Base-by-base conservation (phyloP, 23 tunicate genomes). In the Styela clava region DNA sequence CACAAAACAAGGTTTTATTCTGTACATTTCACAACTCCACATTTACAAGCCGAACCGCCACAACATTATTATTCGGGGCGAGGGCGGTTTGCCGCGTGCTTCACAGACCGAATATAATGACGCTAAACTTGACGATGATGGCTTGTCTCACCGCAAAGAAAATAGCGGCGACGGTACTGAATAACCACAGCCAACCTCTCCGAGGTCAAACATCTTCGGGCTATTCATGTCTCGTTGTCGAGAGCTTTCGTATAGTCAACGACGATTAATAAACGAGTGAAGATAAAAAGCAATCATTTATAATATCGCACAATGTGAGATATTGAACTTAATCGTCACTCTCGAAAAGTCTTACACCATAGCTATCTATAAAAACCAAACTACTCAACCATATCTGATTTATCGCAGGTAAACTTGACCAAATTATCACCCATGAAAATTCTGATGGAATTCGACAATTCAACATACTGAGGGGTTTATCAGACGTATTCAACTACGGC, bases 41-140 rank as follows among this genome's bases (percentile, higher is more conserved):
- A 7, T 5, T 7, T 5, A 44, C 12, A 44, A 7, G 56, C 56
- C 12, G 56, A 12, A 44, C 56, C 56, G 56, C 56, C 56, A 44
- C 56, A 44, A 44, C 56, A 44, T 44, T 44, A 44, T 44, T 12
- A 12, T 12, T 44, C 56, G 56, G n/a, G 56, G 56, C 56, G 56
- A 44, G 56, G 56, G 56, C 56, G 56, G 56, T 44, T 44, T 44
- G 56, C 56, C 56, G 56, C 56, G 56, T 44, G 56, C 56, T 44
- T 44, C 56, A 44, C 56, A 44, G 56, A 44, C 56, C 56, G 56
- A 44, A 44, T 44, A 44, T 44, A 44, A 44, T 44, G 56, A 44
- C 56, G 56, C 56, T 44, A 44, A 44, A 44, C 56, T 44, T 44
- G 56, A 44, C 56, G 56, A 44, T 44, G 56, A 44, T 44, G 56